Conservation (phyloP, 2,797 vertebrate genomes). For the Emys orbicularis region DNA sequence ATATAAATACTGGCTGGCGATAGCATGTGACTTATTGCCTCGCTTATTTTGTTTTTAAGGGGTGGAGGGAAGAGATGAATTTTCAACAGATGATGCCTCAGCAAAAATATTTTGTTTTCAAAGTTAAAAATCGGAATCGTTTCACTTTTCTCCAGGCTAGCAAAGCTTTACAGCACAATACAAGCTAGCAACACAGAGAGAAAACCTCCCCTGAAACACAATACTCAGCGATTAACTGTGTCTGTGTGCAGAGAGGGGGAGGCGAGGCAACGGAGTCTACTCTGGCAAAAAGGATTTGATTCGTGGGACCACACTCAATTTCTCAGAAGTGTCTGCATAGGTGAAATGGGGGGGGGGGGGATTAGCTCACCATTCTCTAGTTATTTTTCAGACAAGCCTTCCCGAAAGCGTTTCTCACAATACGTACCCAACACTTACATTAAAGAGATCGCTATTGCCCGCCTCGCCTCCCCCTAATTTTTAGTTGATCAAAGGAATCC, state of each 20-base stretch:
- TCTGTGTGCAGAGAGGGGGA: not conserved
- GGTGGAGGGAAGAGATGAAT: no score
- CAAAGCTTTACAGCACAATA: not conserved
- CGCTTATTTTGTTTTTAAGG: not conserved
- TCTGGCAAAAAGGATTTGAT: not conserved
- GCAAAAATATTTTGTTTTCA: not conserved
- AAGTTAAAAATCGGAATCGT: not conserved
- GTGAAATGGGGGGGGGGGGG: not conserved
- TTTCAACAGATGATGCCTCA: not conserved
- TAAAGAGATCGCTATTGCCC: not conserved
- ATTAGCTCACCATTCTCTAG: constrained; percentile 5
- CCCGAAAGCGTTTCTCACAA: not conserved
- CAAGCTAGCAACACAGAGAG: not conserved
- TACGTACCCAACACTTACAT: not conserved
- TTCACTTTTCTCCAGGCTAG: not conserved
- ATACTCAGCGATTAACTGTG: not conserved
- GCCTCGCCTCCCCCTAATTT: not conserved
- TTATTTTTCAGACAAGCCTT: not conserved
- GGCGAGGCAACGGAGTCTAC: not conserved
- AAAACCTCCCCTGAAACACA: not conserved
- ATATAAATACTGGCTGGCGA: constrained; percentile 59
- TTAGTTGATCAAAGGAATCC: not conserved
- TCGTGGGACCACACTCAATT: not conserved
- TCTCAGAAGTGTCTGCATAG: not conserved
- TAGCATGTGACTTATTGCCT: constrained; percentile 57